Evolutionary conservation across 2,888 invertebrate genomes (phyloP), one percentile per base, ranked within the genome.

Genomic region (Rhogogaster chlorosoma): DNA sequence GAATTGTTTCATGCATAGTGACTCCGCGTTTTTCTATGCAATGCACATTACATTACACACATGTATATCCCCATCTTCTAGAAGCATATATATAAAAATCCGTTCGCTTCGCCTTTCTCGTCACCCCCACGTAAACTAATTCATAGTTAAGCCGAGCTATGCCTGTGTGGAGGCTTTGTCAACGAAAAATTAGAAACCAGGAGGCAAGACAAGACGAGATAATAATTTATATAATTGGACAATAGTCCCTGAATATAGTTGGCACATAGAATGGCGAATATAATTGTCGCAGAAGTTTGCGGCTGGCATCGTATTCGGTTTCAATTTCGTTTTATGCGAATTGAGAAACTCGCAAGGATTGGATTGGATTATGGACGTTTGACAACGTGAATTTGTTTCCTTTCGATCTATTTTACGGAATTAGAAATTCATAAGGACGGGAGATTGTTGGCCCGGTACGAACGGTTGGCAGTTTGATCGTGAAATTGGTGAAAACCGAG

Each of bases 401-500:
- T 6, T 49, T 2, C 45, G 29, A 77, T 73, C 38, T 22, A 22
- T 26, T 77, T 45, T 2, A 77, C 45, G 29, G 26, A 26, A 49
- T 49, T 6, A 26, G 75, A 45, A 45, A 71, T 67, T 29, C 29
- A 3, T 15, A 18, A 67, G 1, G n/a, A 53, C n/a, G 15, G 12
- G 1, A 3, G 18, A 36, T 71, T 67, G 12, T 15, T 42, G 7
- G 9, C 18, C 38, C 36, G 36, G 18, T 18, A 10, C 49, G 18
- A 45, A 49, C 32, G 18, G 36, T 49, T 5, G 49, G n/a, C 10
- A 26, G 9, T 80, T 36, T 61, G 80, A 61, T 80, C 80, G 80
- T 80, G 80, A 80, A 80, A 80, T 80, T 15, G 61, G 61, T 80
- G 80, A 80, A 80, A 80, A 80, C 22, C 22, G 5, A n/a, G 9